These are phyloP conservation scores for Spisula solida DNA, from an alignment of 2,888 invertebrate species.

Conservation along the genomic window DNA sequence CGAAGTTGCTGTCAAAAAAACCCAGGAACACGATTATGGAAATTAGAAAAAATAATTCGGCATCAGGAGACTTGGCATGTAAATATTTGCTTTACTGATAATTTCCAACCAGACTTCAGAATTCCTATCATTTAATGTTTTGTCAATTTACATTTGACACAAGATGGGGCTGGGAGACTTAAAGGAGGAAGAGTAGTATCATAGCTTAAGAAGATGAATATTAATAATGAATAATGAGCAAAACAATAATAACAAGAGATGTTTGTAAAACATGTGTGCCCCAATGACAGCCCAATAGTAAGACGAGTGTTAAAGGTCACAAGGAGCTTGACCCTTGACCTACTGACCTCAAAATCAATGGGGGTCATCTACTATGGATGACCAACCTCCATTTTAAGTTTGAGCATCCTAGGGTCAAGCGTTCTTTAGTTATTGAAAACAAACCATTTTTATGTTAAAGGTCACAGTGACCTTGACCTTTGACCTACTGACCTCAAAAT, in stretches of 20 bases:
- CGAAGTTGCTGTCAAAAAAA: not conserved
- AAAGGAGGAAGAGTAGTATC: not conserved
- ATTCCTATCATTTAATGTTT: not conserved
- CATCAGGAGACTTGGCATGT: not conserved
- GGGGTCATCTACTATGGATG: too few relatives aligned
- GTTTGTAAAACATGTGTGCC: too few relatives aligned
- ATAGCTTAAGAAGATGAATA: not conserved
- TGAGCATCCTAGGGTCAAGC: too few relatives aligned
- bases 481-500: too few relatives aligned
- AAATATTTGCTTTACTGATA: not conserved
- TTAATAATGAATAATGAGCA: not conserved
- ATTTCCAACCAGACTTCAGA: not conserved
- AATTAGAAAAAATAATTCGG: constrained; percentile 4
- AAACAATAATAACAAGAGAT: not conserved
- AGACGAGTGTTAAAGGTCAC: too few relatives aligned
- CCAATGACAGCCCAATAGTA: too few relatives aligned
- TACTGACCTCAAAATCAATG: too few relatives aligned
- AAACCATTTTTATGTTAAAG: too few relatives aligned
- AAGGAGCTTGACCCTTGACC: too few relatives aligned
- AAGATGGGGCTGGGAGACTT: not conserved
- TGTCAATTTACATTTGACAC: constrained; percentile 11
- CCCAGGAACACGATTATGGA: not conserved
- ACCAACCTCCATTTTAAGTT: too few relatives aligned
- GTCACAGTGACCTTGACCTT: too few relatives aligned
- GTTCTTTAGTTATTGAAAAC: too few relatives aligned